Base-by-base conservation (phyloP, 2,797 vertebrate genomes). In the Bovichtus variegatus region DNA sequence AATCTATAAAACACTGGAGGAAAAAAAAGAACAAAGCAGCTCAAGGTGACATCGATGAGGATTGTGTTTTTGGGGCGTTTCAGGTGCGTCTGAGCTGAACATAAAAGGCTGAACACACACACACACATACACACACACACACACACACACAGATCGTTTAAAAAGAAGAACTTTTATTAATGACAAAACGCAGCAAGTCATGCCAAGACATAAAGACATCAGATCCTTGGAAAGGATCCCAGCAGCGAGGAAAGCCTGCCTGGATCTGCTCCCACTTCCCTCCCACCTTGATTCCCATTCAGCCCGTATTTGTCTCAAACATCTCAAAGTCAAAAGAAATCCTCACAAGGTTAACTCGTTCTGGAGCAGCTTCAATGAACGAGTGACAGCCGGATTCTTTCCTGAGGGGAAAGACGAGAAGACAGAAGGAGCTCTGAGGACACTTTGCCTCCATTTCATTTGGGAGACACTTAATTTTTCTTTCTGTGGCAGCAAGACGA, bases 361-460 rank as follows among this genome's bases (percentile, higher is more conserved):
- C 1, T 2, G 34, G 25, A 78, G 51, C 64, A 13, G 64, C 78
- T 25, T 19, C 8, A 73, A 57, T 10, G 47, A 74, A 47, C 19
- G 43, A 61, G 46, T 25, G 59, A 67, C 69, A 43, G 54, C 31
- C 3, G n/a, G 41, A 49, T 53, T 62, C 34, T 34, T 51, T 57
- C 54, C 21, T 31, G 25, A 43, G 47, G 62, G 23, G 9, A 64
- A 21, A 57, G 3, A 49, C 15, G 47, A 29, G n/a, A 58, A 29
- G n/a, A 58, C 19, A 27, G 40, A 50, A 29, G n/a, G 53, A 59
- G 38, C 55, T 81, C 66, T 3, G 27, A 58, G 50, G 75, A 36
- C 75, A 21, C 69, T 81, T 58, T 65, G 44, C 72, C 71, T 81
- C 70, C 64, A 81, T 83, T 79, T 82, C 74, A 84, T 62, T n/a